Evolutionary conservation across 2,113 vertebrate species (phyloP).

Genomic region (Scytalopus superciliaris): DNA sequence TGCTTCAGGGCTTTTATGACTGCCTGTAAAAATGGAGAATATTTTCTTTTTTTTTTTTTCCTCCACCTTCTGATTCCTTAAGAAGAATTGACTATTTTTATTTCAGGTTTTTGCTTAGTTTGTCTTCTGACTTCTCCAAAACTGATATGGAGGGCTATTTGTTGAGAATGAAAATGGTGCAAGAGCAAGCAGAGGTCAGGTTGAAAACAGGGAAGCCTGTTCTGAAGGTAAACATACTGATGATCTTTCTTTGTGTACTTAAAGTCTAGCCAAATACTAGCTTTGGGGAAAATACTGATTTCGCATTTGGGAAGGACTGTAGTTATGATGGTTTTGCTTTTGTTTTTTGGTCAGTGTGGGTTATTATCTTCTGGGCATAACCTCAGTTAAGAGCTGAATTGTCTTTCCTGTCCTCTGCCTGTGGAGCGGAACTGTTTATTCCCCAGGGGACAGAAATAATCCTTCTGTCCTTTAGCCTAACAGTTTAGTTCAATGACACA

Average conservation of each 20-base stretch:
- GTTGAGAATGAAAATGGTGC: background rate
- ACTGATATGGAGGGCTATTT: background rate
- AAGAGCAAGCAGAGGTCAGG: background rate
- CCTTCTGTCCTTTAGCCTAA: slow-evolving; percentile 22
- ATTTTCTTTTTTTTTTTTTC: background rate
- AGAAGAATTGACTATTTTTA: background rate
- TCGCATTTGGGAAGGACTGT: background rate
- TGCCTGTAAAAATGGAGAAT: background rate
- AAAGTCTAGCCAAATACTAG: background rate
- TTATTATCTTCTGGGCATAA: background rate
- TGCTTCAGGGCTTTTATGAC: slow-evolving; percentile 22
- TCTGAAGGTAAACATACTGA: background rate
- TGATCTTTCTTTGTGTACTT: background rate
- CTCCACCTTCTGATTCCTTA: background rate
- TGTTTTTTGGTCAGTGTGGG: background rate
- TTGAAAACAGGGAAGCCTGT: background rate
- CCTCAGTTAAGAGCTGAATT: background rate
- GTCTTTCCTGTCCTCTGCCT: background rate
- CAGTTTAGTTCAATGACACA: background rate
- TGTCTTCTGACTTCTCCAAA: background rate
- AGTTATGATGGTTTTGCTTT: background rate
- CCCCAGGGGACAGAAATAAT: slow-evolving; percentile 22
- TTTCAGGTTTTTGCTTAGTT: background rate
- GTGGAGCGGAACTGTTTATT: slow-evolving; percentile 7
- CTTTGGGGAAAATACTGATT: background rate